Evolutionary conservation across 2,888 invertebrate species (phyloP).

Genomic region (Periphyllus acericola): DNA sequence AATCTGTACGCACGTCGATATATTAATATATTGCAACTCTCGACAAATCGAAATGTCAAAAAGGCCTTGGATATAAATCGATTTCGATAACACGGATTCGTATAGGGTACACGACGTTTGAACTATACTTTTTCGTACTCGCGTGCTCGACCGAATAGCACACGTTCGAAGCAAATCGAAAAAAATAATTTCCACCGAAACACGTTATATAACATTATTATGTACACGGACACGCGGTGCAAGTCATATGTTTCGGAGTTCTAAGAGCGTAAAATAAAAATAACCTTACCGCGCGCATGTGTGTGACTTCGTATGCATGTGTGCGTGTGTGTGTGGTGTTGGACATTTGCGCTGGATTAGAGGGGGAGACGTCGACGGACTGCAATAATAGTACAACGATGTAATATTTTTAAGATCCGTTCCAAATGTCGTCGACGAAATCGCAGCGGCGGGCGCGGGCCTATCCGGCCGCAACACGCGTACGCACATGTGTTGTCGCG

Average conservation of each 20-base stretch:
- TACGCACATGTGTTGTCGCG: not conserved
- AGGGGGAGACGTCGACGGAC: not conserved
- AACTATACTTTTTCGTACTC: too few relatives aligned
- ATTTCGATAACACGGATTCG: not conserved
- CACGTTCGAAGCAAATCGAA: not conserved
- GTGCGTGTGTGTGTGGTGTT: not conserved
- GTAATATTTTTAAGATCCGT: conserved; percentile 5
- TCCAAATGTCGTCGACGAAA: conserved; percentile 11
- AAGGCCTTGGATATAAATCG: not conserved
- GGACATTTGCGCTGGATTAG: too few relatives aligned
- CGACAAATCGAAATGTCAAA: not conserved
- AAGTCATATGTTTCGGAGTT: not conserved
- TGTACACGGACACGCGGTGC: not conserved
- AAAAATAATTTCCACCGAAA: not conserved
- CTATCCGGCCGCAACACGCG: not conserved
- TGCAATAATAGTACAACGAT: not conserved
- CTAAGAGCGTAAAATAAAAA: conserved; percentile 23
- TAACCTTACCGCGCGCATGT: not conserved
- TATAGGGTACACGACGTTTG: too few relatives aligned
- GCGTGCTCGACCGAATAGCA: too few relatives aligned
- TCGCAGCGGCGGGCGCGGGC: not conserved
- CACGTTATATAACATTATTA: not conserved
- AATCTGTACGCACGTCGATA: too few relatives aligned
- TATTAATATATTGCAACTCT: too few relatives aligned
- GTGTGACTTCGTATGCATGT: not conserved